These are phyloP conservation scores for Drosophila sucinea DNA, from an alignment of 1,140 invertebrate genomes.

Conservation along the genomic window DNA sequence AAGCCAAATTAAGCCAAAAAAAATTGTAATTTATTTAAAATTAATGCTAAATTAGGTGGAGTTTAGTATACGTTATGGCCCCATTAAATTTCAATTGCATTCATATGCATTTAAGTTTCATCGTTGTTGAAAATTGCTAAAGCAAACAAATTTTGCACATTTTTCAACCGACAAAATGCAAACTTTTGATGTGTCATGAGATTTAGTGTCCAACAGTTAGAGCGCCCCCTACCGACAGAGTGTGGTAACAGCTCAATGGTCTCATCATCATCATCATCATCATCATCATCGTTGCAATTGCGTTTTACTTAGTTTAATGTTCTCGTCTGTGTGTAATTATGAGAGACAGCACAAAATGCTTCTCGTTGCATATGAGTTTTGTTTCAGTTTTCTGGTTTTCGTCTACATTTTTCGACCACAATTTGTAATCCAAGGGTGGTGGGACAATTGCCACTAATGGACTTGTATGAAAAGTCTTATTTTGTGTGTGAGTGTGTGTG, in stretches of 20 bases:
- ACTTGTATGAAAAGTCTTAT: conserved; percentile 54
- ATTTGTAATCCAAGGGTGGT: conserved; percentile 39
- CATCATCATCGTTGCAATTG: not conserved
- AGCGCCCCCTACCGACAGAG: not conserved
- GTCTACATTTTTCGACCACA: conserved; percentile 56
- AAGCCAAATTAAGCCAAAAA: not conserved
- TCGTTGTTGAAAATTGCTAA: not conserved
- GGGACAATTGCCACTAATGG: conserved; percentile 74
- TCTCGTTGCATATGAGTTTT: conserved; percentile 24
- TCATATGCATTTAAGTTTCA: no score
- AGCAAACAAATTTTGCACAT: not conserved
- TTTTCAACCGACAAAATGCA: conserved; percentile 22
- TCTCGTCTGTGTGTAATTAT: conserved; percentile 58
- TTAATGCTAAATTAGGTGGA: no score
- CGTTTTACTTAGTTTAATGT: conserved; percentile 39
- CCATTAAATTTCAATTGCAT: no score
- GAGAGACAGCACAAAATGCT: conserved; percentile 1
- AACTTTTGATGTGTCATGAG: conserved; percentile 1
- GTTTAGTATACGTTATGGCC: no score
- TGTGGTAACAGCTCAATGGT: conserved; percentile 14
- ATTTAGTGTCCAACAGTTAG: conserved; percentile 10
- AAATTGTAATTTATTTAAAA: no score
- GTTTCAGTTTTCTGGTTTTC: conserved; percentile 4
- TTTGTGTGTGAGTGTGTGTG: conserved; percentile 21
- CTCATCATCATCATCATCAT: not conserved